phyloP scores from a whole-genome alignment of 1,140 invertebrate genomes.

The Phocides pigmalion region DNA sequence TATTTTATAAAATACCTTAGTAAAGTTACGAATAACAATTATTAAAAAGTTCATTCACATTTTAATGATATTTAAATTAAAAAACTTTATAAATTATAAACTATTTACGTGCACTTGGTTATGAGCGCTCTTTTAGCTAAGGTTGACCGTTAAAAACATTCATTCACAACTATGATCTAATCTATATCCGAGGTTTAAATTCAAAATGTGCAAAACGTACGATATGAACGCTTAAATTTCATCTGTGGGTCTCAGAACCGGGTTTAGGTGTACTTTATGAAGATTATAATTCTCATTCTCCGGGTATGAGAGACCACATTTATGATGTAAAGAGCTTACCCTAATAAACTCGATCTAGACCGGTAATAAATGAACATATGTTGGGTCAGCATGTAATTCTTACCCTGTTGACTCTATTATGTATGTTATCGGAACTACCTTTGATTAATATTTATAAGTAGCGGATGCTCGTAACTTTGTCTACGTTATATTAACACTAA shows the following conservation, averaged over 20 bases:
- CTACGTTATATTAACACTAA: no score
- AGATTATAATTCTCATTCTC: conserved; percentile 26
- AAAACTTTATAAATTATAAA: no score
- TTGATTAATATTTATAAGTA: neutral
- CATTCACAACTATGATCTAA: no score
- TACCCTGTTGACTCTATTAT: conserved; percentile 1
- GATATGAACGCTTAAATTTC: conserved; percentile 21
- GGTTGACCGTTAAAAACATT: no score
- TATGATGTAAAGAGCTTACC: conserved; percentile 23
- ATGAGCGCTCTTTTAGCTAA: no score
- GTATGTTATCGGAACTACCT: no score
- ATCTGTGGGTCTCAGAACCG: conserved; percentile 6
- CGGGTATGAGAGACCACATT: conserved; percentile 14
- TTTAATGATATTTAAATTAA: no score
- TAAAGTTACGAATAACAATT: no score
- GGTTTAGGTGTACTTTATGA: conserved; percentile 29
- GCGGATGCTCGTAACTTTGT: no score
- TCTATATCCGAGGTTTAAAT: neutral
- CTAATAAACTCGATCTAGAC: conserved; percentile 22
- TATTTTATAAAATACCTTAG: no score
- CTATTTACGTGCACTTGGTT: no score
- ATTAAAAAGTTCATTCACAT: no score
- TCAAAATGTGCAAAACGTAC: conserved; percentile 15
- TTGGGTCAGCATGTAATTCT: conserved; percentile 1
- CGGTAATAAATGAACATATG: conserved; percentile 18